Evolutionary conservation across 2,797 vertebrate genomes (phyloP), one percentile per base, ranked within the genome.

Genomic region (Ctenopoma kingsleyae): DNA sequence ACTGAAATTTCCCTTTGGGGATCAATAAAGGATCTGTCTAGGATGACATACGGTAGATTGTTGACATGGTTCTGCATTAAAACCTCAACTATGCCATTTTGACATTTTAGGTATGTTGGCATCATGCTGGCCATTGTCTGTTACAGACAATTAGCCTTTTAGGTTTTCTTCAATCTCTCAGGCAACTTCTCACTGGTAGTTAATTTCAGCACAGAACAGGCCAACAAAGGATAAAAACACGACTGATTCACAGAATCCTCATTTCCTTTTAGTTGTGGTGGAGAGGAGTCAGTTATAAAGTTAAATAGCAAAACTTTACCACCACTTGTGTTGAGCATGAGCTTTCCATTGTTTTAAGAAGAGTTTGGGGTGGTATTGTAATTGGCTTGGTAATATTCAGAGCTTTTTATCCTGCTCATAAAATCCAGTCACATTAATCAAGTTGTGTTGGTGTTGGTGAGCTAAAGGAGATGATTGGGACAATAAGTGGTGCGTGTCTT

Each of bases 351-450:
- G 76, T 80, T 81, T 89, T 82, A 60, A 17, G 35, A 60, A 57
- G 67, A 72, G 60, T 86, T 78, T 78, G 52, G 58, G 11, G 51
- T 16, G 62, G 67, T 59, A 66, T 82, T 76, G 79, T 87, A 89
- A 89, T 88, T 84, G 73, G 71, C 71, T 89, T n/a, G 7, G 66
- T 86, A 82, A 87, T 84, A 81, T 67, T 60, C 74, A 25, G 60
- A 62, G 66, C 67, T 49, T 81, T 87, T 87, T 78, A 87, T 86
- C 72, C 68, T 1, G 47, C 80, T 74, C 74, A 67, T 84, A 85
- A 83, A 89, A 85, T 54, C 54, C 71, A 19, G 54, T 76, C 62
- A 15, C 76, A 85, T 90, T 85, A 90, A 90, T 88, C 78, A 88
- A 50, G 80, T 55, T 59, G 69, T 64, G 62, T 50, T 74, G 64